Evolutionary conservation across 2,113 vertebrate species (phyloP).

Genomic region (Dromas ardeola): DNA sequence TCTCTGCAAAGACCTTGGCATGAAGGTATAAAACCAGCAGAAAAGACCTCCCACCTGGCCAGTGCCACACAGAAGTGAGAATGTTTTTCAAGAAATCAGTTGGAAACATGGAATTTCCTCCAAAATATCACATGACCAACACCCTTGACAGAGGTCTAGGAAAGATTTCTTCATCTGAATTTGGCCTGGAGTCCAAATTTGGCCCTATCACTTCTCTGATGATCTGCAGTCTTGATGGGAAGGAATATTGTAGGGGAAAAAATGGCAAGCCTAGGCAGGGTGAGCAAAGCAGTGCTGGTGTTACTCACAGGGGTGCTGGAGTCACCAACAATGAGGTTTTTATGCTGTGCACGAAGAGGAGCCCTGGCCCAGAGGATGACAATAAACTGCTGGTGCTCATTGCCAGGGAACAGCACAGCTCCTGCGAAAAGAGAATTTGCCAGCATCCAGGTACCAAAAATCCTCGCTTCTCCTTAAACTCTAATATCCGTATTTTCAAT

Average conservation of each 20-base stretch:
- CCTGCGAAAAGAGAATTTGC: not conserved
- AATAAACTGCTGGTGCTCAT: not conserved
- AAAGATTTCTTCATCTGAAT: not conserved
- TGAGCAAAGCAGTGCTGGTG: not conserved
- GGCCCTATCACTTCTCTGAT: not conserved
- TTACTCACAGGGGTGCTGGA: not conserved
- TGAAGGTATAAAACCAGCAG: not conserved
- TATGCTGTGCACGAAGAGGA: not conserved
- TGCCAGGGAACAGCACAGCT: not conserved
- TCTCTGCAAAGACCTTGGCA: not conserved
- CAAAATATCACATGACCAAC: accelerated
- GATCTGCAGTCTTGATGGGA: not conserved
- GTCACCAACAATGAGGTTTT: not conserved
- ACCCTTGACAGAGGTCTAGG: not conserved
- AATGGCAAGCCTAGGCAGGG: not conserved
- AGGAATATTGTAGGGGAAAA: not conserved
- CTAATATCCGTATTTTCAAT: not conserved
- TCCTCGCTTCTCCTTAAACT: not conserved
- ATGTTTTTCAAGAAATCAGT: not conserved
- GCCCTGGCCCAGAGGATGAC: not conserved
- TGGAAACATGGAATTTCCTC: not conserved
- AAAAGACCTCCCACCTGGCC: not conserved
- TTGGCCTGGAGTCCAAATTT: not conserved
- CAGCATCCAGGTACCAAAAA: not conserved
- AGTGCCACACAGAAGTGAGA: not conserved